Conservation (phyloP, 2,888 invertebrate genomes). For the Hyalella azteca region DNA sequence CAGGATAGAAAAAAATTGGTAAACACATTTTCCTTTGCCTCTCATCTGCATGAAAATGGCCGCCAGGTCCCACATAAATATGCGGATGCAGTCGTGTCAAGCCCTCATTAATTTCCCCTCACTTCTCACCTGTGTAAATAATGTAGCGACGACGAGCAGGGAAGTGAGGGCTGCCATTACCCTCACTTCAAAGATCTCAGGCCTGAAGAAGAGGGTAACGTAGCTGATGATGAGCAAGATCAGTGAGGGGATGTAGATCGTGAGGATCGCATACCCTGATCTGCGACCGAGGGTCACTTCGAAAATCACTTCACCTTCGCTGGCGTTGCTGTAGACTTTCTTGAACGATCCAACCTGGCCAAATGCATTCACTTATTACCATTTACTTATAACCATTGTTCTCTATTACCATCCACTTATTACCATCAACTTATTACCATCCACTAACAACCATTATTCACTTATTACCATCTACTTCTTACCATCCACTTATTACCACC, state of each 20-base stretch:
- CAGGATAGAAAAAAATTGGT: too few relatives aligned
- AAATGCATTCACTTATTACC: too few relatives aligned
- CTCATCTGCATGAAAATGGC: too few relatives aligned
- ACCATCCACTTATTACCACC: too few relatives aligned
- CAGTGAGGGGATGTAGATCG: conserved; percentile 54
- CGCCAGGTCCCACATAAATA: not conserved
- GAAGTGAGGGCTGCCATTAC: conserved; percentile 50
- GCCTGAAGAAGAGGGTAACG: conserved; percentile 55
- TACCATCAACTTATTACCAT: too few relatives aligned
- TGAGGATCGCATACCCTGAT: conserved; percentile 53
- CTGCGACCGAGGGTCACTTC: conserved; percentile 42
- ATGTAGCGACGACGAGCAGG: conserved; percentile 50
- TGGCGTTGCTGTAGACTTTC: not conserved
- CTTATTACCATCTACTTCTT: too few relatives aligned
- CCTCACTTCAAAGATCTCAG: conserved; percentile 48
- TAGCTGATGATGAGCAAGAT: conserved; percentile 53
- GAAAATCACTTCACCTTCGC: conserved; percentile 31
- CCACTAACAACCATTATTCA: too few relatives aligned
- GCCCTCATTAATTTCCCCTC: too few relatives aligned
- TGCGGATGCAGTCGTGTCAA: not conserved
- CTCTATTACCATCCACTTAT: too few relatives aligned
- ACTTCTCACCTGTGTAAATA: conserved; percentile 51
- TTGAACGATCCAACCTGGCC: not conserved
- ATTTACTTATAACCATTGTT: too few relatives aligned
- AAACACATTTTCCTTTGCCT: too few relatives aligned